A percentile compares a stretch with the other conserved stretches of the same genome.
Evolutionary conservation across 2,113 vertebrate genomes (phyloP).

Genomic region (rabbit (Oryctolagus cuniculus)): mOryCun1.1 NC_091434.1:88846501-88847000

Average conservation of each 20-base stretch:
- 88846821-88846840: slow-evolving; percentile 1
- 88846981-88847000: too few relatives aligned
- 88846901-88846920: not conserved
- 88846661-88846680: not conserved
- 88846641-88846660: not conserved
- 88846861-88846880: slow-evolving; percentile 27
- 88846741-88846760: not conserved
- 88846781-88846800: not conserved
- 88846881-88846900: not conserved
- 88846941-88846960: too few relatives aligned
- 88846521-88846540: too few relatives aligned
- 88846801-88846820: not conserved
- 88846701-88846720: not conserved
- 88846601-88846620: too few relatives aligned
- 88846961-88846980: too few relatives aligned
- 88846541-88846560: too few relatives aligned
- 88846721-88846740: not conserved
- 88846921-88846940: too few relatives aligned
- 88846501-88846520: too few relatives aligned
- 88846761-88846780: not conserved
- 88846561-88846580: too few relatives aligned
- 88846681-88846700: not conserved
- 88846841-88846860: not conserved
- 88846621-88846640: too few relatives aligned
- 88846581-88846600: too few relatives aligned